A percentile compares a stretch with the other conserved stretches of the same genome.
phyloP scores from a whole-genome alignment of 2,888 invertebrate species.

The Patella caerulea region DNA sequence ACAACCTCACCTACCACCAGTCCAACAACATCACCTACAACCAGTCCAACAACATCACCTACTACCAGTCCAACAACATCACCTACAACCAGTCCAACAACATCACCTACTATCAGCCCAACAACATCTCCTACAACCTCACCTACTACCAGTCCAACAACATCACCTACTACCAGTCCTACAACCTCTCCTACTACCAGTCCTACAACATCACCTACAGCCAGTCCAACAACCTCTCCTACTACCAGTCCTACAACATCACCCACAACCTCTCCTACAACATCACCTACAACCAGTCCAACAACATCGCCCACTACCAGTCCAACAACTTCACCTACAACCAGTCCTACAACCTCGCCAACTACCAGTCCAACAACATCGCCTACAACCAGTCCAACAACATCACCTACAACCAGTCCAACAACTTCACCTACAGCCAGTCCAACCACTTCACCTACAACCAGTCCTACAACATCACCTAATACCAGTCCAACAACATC shows the following conservation, averaged over 20 bases:
- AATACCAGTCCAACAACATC: too few relatives aligned
- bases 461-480: too few relatives aligned
- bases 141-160: not conserved
- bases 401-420: not conserved
- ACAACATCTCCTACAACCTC: too few relatives aligned
- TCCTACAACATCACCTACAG: not conserved
- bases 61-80: not conserved
- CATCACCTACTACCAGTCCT: not conserved
- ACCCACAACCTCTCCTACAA: not conserved
- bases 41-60: not conserved
- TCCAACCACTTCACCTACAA: too few relatives aligned
- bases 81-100: not conserved
- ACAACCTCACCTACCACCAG: not conserved
- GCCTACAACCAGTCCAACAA: not conserved
- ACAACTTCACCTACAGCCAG: not conserved
- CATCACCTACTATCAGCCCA: too few relatives aligned
- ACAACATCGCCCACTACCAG: not conserved
- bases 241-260: not conserved
- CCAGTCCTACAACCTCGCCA: not conserved
- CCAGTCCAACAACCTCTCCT: not conserved
- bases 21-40: not conserved
- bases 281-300: not conserved
- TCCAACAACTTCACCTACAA: not conserved
- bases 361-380: not conserved
- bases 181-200: not conserved